These are phyloP conservation scores for Torymus aiolomorphi DNA, from an alignment of 2,888 invertebrate species.

Conservation along the genomic window DNA sequence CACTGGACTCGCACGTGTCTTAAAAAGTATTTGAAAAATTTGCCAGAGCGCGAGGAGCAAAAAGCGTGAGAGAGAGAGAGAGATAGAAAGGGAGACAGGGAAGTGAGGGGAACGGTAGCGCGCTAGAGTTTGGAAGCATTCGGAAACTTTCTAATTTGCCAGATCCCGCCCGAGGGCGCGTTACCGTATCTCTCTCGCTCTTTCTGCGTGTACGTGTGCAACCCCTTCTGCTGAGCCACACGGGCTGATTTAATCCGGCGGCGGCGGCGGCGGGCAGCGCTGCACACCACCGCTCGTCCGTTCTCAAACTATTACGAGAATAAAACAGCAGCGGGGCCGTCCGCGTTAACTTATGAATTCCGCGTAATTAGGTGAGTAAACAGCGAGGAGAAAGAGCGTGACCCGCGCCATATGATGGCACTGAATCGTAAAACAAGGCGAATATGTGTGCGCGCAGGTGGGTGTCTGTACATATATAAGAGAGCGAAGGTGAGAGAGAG, in stretches of 20 bases:
- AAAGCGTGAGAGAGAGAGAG: not conserved
- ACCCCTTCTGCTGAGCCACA: no score
- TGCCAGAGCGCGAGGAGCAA: constrained; percentile 11
- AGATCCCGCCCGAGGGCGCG: constrained; percentile 45
- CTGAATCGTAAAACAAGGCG: constrained; percentile 55
- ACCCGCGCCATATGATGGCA: constrained; percentile 28
- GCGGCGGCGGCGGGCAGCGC: not conserved
- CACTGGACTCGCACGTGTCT: not conserved
- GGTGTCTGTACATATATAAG: no score
- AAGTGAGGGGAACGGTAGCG: not conserved
- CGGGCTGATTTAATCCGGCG: constrained; percentile 46
- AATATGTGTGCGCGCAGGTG: constrained; percentile 40
- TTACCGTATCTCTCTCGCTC: constrained; percentile 34
- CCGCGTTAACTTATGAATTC: constrained; percentile 69
- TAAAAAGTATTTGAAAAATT: constrained; percentile 47
- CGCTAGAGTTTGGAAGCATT: constrained; percentile 46
- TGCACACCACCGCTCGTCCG: constrained; percentile 33
- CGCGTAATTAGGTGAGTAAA: constrained; percentile 72
- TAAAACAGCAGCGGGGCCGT: constrained; percentile 56
- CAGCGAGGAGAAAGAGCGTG: constrained; percentile 55
- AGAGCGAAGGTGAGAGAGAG: not conserved
- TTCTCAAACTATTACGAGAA: constrained; percentile 61
- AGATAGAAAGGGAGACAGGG: not conserved
- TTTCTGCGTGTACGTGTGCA: not conserved
- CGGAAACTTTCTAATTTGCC: constrained; percentile 57